Evolutionary conservation across 2,113 vertebrate species (phyloP), one percentile per base, ranked within the genome.

Genomic region (Gadus chalcogrammus): DNA sequence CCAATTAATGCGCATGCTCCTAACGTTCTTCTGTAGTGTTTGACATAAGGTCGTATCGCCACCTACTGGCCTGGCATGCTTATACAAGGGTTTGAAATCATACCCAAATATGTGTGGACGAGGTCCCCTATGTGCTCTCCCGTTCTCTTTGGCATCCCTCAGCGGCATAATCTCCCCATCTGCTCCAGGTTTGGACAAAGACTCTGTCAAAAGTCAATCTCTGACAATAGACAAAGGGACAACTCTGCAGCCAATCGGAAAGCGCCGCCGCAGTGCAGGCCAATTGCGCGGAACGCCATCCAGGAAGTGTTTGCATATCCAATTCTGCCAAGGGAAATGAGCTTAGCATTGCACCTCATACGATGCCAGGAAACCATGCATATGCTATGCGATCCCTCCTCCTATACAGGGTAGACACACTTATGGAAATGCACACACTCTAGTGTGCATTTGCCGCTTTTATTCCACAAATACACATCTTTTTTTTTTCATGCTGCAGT

Each of bases 141-240:
- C 7, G n/a, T 7, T 35, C 24, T 69, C 58, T 67, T 9, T 67
- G 27, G 70, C 17, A 4, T 61, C 12, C 27, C 35, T 2, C 31
- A 59, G 24, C 11, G 24, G 20, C n/a, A 65, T 84, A 87, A 82
- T 87, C 79, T 72, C 56, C 48, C 61, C 69, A 78, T 82, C 62
- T 12, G 61, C 76, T 74, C 78, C 73, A 15, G 12, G 72, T 70
- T 24, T 66, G 67, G 35, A 82, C 64, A 84, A 79, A 76, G 79
- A 88, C 83, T 70, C 81, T 85, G 83, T 85, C 86, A 68, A 42
- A 58, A 79, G 61, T 84, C 80, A 84, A 82, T 83, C 82, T 84
- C 61, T 58, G 42, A 48, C 42, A 48, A 48, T 61, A 6, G 52
- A 55, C 15, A 52, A 76, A 85, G 79, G 84, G 82, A 65, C 55